Percentiles rank a stretch among this genome's conserved stretches.
Conservation (phyloP, 30 jellyfish, hydroid and myxozoan species). For the Haliclystus octoradiatus region DNA sequence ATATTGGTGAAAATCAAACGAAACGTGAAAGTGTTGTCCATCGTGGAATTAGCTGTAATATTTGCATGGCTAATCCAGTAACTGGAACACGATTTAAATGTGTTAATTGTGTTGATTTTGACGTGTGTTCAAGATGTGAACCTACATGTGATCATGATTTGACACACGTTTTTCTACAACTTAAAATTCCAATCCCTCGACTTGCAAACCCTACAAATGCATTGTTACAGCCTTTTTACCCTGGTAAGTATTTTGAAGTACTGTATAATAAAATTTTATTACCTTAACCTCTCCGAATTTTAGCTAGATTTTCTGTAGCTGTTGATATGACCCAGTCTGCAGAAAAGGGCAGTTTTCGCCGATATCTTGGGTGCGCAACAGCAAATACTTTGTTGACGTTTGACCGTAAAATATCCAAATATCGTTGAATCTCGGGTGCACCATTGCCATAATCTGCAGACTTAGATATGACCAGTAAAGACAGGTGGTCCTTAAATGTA, state of each 20-base stretch:
- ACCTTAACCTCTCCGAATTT: too few species aligned
- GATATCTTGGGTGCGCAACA: too few species aligned
- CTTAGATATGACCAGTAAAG: too few species aligned
- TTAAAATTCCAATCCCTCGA: conserved; percentile 81
- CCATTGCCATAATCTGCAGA: too few species aligned
- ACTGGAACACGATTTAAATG: conserved; percentile 90
- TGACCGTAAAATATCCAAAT: too few species aligned
- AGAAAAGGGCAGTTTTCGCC: too few species aligned
- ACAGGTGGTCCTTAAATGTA: too few species aligned
- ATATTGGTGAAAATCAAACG: conserved; percentile 82
- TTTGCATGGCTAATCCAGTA: conserved; percentile 81
- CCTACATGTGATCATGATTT: conserved; percentile 78
- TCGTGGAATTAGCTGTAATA: conserved; percentile 93
- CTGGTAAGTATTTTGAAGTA: conserved; percentile 61
- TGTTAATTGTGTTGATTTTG: conserved; percentile 83
- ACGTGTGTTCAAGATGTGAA: conserved; percentile 89
- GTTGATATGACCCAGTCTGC: too few species aligned
- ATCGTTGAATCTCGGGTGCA: too few species aligned
- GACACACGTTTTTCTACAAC: conserved; percentile 75
- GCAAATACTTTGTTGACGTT: too few species aligned
- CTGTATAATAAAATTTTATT: too few species aligned
- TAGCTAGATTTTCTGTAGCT: too few species aligned
- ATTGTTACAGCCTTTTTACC: conserved; percentile 65
- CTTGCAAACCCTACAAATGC: conserved; percentile 87
- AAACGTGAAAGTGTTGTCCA: conserved; percentile 49